Evolutionary conservation across 1,140 invertebrate species (phyloP).

Genomic region (Nasonia giraulti): DNA sequence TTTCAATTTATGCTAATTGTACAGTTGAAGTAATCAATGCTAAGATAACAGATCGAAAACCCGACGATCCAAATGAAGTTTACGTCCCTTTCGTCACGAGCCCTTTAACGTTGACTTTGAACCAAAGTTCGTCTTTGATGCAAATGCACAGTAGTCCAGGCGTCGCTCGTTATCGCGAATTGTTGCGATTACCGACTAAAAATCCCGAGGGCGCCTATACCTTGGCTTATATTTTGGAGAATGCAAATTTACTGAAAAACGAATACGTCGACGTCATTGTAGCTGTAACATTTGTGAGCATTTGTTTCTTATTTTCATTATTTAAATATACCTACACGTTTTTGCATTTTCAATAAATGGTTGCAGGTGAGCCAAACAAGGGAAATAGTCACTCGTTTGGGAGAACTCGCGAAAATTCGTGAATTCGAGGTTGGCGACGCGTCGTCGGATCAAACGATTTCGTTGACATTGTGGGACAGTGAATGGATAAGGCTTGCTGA

Average conservation of each 20-base stretch:
- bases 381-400: conserved; percentile 66
- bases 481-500: conserved; percentile 68
- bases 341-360: conserved; percentile 24
- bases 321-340: too few relatives aligned
- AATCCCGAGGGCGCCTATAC: conserved; percentile 57
- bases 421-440: conserved; percentile 65
- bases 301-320: conserved; percentile 40
- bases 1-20: conserved; percentile 36
- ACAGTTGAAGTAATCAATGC: conserved; percentile 79
- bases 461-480: conserved; percentile 66
- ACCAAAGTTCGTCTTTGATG: conserved; percentile 77
- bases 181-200: conserved; percentile 79
- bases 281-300: conserved; percentile 71
- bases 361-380: conserved; percentile 65
- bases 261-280: conserved; percentile 70
- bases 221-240: conserved; percentile 64
- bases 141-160: conserved; percentile 75
- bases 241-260: conserved; percentile 66
- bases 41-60: conserved; percentile 75
- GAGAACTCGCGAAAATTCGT: conserved; percentile 63
- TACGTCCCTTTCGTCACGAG: conserved; percentile 79
- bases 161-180: conserved; percentile 68
- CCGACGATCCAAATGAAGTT: conserved; percentile 75
- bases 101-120: conserved; percentile 77
- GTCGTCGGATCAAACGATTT: conserved; percentile 57